Evolutionary conservation across 92 coral and sea anemone genomes (phyloP), one percentile per base, ranked within the genome.

Genomic region (Zoanthus solanderi): DNA sequence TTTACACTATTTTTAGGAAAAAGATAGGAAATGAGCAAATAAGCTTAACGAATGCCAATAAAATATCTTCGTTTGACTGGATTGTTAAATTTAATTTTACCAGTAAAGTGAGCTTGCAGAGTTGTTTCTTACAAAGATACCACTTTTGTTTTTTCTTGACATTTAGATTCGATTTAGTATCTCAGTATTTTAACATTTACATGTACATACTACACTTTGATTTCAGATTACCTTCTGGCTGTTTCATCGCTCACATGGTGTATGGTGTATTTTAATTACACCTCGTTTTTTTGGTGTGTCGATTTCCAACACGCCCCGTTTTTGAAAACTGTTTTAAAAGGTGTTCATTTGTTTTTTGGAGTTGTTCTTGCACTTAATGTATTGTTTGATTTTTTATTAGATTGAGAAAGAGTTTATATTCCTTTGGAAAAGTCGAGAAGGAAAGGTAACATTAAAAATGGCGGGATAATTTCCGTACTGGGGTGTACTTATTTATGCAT

Each of bases 1-100:
- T 71, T 71, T 71, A 71, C 75, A 34, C 23, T 71, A 71, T 71
- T 71, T 71, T 32, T 71, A 3, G 48, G 75, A 34, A 71, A 71
- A 71, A 71, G 52, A 71, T 71, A 12, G 75, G 75, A 71, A 29
- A 71, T 71, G 75, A 10, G 75, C 75, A 71, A 71, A 57, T 9
- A 57, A 57, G 23, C 65, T 12, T 9, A 12, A 57, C 4, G 65
- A 57, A 57, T 57, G 65, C 65, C 65, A 0, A 57, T 57, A 57
- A 57, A 57, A 57, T 57, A 57, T 57, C 65, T 57, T 57, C 63
- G 0, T 2, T 53, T 53, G 58, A 53, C 58, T 53, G 9, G 58
- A 53, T 53, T 53, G 58, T 53, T 53, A 6, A 53, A 53, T 53
- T 53, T 53, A 53, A 53, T 53, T 53, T 53, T 53, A 53, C 63